Evolutionary conservation across 2,888 invertebrate species (phyloP).

Genomic region (Girardia tigrina): DNA sequence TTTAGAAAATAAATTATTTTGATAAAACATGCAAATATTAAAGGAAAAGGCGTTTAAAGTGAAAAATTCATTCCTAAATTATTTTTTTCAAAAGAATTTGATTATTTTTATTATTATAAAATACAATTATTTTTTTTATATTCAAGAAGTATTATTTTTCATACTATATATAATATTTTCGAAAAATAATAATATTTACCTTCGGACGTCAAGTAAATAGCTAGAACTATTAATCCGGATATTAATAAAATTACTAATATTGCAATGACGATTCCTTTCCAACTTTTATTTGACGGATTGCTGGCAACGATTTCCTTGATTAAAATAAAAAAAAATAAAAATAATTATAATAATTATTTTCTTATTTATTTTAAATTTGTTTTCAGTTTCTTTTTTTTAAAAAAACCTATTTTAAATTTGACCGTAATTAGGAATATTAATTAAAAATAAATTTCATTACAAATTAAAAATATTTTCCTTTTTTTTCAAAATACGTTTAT

Average conservation of each 20-base stretch:
- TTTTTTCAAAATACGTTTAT: too few relatives aligned
- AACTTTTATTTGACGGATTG: slow-evolving; percentile 12
- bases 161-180: too few relatives aligned
- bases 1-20: background rate
- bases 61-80: background rate
- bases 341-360: too few relatives aligned
- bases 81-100: background rate
- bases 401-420: too few relatives aligned
- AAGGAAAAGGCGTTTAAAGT: background rate
- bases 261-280: background rate
- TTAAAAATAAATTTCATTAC: too few relatives aligned
- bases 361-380: too few relatives aligned
- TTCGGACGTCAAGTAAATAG: background rate
- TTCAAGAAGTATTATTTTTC: too few relatives aligned
- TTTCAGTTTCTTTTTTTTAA: too few relatives aligned
- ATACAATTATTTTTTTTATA: background rate
- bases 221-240: slow-evolving; percentile 14
- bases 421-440: too few relatives aligned
- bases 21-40: background rate
- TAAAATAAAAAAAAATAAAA: too few relatives aligned
- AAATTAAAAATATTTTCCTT: too few relatives aligned
- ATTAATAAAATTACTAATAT: background rate
- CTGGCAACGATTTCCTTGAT: slow-evolving; percentile 7
- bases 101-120: background rate
- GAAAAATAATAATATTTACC: too few relatives aligned